A percentile compares a stretch with the other conserved stretches of the same genome.
Conservation (phyloP, 2,113 vertebrate genomes). For the Sylvia atricapilla region DNA sequence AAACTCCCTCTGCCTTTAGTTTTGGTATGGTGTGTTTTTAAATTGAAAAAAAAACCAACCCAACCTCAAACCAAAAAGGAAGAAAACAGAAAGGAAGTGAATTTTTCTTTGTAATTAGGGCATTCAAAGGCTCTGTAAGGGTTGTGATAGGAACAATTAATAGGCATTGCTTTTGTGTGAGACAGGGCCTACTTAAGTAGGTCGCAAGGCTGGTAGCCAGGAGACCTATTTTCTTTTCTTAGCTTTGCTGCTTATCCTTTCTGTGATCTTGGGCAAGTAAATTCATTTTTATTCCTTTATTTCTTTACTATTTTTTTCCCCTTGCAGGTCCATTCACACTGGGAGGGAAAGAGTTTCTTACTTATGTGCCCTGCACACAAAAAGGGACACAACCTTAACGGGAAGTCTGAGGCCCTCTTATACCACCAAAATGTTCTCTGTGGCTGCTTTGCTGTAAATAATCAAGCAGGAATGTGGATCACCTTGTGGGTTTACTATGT, state of each 20-base stretch:
- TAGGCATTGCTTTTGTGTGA: neutral
- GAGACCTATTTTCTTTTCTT: conserved; percentile 1
- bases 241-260: neutral
- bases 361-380: neutral
- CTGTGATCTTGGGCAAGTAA: neutral
- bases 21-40: neutral
- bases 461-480: neutral
- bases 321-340: neutral
- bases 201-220: neutral
- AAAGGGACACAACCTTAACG: neutral
- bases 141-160: conserved; percentile 17
- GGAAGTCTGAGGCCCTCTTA: neutral
- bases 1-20: neutral
- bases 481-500: neutral
- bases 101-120: conserved; percentile 6
- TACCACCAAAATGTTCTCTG: neutral
- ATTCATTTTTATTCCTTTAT: neutral
- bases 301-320: neutral
- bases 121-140: neutral
- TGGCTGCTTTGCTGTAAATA: neutral
- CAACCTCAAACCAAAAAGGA: neutral
- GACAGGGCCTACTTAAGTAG: conserved; percentile 5
- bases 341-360: neutral
- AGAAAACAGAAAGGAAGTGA: neutral
- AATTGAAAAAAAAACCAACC: neutral